phyloP scores from a whole-genome alignment of 1,140 invertebrate species.

The Scaptomyza hsui region DNA sequence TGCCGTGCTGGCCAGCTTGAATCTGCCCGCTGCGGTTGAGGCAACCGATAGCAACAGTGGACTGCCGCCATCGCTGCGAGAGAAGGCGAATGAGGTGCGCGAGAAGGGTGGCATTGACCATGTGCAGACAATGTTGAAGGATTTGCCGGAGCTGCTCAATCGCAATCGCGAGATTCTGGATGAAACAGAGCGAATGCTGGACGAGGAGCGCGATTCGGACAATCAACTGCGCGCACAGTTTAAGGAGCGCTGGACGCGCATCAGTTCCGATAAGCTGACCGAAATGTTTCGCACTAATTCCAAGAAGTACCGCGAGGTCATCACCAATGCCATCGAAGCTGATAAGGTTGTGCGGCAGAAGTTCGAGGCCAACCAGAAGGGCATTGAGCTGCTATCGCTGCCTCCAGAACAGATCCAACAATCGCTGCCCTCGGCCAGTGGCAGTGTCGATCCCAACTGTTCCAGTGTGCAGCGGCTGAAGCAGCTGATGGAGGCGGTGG shows the following conservation, averaged over 20 bases:
- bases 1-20: constrained; percentile 95
- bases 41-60: constrained; percentile 90
- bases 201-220: constrained; percentile 96
- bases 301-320: constrained; percentile 95
- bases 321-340: constrained; percentile 93
- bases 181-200: constrained; percentile 94
- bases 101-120: constrained; percentile 88
- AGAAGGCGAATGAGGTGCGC: constrained; percentile 91
- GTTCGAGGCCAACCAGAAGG: constrained; percentile 91
- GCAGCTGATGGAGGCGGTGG: constrained; percentile 93
- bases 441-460: constrained; percentile 86
- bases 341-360: constrained; percentile 93
- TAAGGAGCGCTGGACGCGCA: constrained; percentile 95
- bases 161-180: constrained; percentile 98
- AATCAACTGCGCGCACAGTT: constrained; percentile 94
- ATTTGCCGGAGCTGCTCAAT: constrained; percentile 95
- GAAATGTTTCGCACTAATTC: constrained; percentile 94
- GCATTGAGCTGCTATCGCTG: constrained; percentile 93
- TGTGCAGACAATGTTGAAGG: constrained; percentile 87
- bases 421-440: constrained; percentile 87
- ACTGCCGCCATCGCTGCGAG: constrained; percentile 94
- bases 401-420: constrained; percentile 87
- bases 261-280: constrained; percentile 94
- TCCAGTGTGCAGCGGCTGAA: constrained; percentile 89
- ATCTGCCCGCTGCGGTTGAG: constrained; percentile 98